Conservation (phyloP, 92 coral and sea anemone species). For the Parazoanthus darwini region DNA sequence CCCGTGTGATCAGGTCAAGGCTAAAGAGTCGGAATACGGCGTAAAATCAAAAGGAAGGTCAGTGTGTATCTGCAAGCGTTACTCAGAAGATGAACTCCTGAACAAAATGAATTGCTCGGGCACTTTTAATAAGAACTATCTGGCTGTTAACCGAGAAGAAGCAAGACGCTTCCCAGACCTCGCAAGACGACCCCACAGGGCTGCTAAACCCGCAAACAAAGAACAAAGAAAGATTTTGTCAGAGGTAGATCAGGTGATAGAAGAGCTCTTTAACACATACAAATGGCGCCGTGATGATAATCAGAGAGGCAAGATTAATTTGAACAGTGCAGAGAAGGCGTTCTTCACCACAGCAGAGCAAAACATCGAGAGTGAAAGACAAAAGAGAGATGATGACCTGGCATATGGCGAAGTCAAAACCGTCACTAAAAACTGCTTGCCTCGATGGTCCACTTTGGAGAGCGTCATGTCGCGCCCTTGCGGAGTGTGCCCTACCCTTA, state of each 20-base stretch:
- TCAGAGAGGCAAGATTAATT: neutral
- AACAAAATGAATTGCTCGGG: constrained; percentile 38
- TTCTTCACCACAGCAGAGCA: neutral
- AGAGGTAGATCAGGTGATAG: neutral
- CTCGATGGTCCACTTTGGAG: constrained; percentile 11
- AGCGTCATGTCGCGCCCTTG: neutral
- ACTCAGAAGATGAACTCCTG: constrained; percentile 23
- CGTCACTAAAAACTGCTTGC: neutral
- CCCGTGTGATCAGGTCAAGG: constrained; percentile 16
- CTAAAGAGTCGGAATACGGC: constrained; percentile 12
- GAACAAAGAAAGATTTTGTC: neutral
- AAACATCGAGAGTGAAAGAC: neutral
- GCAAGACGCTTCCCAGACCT: constrained; percentile 3
- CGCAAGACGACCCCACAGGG: constrained; percentile 7
- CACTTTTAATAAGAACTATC: constrained; percentile 25
- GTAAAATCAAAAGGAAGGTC: neutral
- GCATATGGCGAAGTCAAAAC: constrained; percentile 24
- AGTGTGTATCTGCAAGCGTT: constrained; percentile 5
- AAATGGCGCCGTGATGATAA: too few species aligned
- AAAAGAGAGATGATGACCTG: neutral
- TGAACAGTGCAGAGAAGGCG: neutral
- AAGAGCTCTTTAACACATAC: neutral
- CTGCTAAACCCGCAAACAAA: neutral
- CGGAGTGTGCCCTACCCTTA: constrained; percentile 33
- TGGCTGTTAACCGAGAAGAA: constrained; percentile 25